phyloP scores from a whole-genome alignment of 2,888 invertebrate genomes.

The Tenthredo distinguenda region DNA sequence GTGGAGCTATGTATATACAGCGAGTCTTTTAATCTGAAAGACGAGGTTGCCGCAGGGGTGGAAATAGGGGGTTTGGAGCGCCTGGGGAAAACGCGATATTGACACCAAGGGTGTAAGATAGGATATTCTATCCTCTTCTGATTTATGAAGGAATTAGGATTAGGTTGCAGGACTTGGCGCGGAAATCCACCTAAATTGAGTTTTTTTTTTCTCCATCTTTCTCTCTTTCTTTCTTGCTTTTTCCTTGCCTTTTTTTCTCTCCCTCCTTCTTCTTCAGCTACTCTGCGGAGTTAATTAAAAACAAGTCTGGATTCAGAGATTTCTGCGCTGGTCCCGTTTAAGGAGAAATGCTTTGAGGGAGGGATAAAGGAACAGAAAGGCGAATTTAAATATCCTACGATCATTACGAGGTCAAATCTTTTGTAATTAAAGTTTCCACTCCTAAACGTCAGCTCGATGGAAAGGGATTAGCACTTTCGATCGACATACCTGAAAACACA shows the following conservation, averaged over 20 bases:
- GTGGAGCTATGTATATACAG: background rate
- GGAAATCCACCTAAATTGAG: constrained; percentile 61
- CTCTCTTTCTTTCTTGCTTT: background rate
- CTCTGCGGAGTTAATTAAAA: constrained; percentile 49
- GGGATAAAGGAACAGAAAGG: background rate
- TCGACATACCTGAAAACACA: background rate
- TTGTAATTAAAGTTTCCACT: constrained; percentile 48
- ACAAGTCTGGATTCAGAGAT: constrained; percentile 48
- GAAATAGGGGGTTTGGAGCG: background rate
- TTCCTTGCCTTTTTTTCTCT: background rate
- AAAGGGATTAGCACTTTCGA: constrained; percentile 42
- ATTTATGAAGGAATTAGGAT: constrained; percentile 62
- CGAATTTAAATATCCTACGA: constrained; percentile 43
- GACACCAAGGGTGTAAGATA: constrained; percentile 51
- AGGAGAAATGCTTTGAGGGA: constrained; percentile 2
- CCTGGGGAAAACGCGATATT: constrained; percentile 48
- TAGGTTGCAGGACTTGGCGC: constrained; percentile 54
- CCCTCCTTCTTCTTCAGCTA: background rate
- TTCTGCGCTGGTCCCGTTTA: constrained; percentile 29
- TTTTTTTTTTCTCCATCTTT: constrained; percentile 20
- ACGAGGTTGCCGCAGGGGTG: background rate
- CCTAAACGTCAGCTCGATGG: constrained; percentile 17
- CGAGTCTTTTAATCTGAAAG: constrained; percentile 32
- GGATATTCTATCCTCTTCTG: constrained; percentile 58
- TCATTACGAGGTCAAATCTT: constrained; percentile 50